Base-by-base conservation (phyloP, 2,888 invertebrate species). In the Portevinia maculata region DNA sequence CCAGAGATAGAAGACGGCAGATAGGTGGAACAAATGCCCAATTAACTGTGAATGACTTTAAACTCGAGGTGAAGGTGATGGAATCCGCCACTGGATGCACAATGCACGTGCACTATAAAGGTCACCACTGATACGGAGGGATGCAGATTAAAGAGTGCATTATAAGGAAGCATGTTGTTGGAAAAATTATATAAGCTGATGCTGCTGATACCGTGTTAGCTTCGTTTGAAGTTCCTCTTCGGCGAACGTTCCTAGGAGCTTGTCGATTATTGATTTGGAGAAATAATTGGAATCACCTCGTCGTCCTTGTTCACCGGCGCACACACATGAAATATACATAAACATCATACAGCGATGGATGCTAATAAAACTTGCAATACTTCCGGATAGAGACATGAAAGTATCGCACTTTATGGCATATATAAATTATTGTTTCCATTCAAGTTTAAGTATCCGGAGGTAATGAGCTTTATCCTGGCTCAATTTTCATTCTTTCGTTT, bases 1-100 rank as follows among this genome's bases (percentile, higher is more conserved):
- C 15, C 69, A 24, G 24, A 2, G 24, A 2, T 55, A 32, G 32
- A 39, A 15, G 7, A 41, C 37, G 24, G 6, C 11, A 41, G 39
- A 44, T 52, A 52, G 52, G 59, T 30, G 59, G 50, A 48, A 39
- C 19, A 21, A 46, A 60, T 39, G 37, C 32, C 30, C 50, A 48
- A 30, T 32, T 59, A 73, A 60, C 59, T 73, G 65, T 73, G 65
- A 73, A 70, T 57, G 78, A 78, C 74, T 74, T 79, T 74, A 74
- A 79, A 70, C 70, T 70, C 59, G 57, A 81, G 69, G 74, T 74
- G 62, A 79, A 79, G 79, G 79, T 74, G 44, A 21, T 37, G 44
- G 19, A 19, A n/a, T n/a, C n/a, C n/a, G 24, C 2, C 24, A 24
- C 24, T 24, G 3, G 24, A 24, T 52, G 46, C 52, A 34, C 13